Base-by-base conservation (phyloP, 2,888 invertebrate species). In the Melinopterus prodromus region DNA sequence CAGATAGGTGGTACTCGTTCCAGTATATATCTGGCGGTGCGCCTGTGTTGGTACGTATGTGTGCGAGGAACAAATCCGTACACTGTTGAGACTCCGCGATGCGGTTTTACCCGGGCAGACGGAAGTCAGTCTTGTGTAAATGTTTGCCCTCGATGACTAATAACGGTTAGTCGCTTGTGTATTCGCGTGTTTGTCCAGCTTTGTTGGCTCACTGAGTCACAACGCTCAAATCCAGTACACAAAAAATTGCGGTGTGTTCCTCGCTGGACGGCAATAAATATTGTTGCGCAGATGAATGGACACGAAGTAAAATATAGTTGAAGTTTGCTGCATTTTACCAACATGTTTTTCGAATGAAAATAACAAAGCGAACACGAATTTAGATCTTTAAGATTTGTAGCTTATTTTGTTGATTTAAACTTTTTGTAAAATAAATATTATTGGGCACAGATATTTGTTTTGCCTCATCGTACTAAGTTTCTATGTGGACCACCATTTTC, bases 121-220 rank as follows among this genome's bases (percentile, higher is more conserved):
- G 74, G 74, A 74, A 74, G 74, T 74, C 36, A 74, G 36, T 74
- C 37, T 74, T 37, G 74, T 37, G 74, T 74, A 74, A 74, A 74
- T 74, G 37, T 74, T 74, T 74, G 37, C 74, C 74, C 35, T 35
- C 35, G 74, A 74, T 74, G 74, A 74, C 74, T 74, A 74, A 74
- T 74, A 74, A 74, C 74, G 26, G 74, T 74, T 74, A 74, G 74
- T 74, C 74, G 74, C 74, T 15, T 74, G 37, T 74, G 74, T 74
- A 74, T 36, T 74, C 74, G 16, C 16, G 71, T n/a, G 35, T 35
- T 16, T 35, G 35, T 74, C 74, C 36, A 35, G 36, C 26, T 35
- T 74, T 74, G 74, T 74, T 74, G 35, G 74, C 37, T 74, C 35
- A n/a, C 74, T 35, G 35, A 36, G 35, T 74, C 35, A 37, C 53